phyloP scores from a whole-genome alignment of 2,888 invertebrate genomes.

The Harpalus rufipes region DNA sequence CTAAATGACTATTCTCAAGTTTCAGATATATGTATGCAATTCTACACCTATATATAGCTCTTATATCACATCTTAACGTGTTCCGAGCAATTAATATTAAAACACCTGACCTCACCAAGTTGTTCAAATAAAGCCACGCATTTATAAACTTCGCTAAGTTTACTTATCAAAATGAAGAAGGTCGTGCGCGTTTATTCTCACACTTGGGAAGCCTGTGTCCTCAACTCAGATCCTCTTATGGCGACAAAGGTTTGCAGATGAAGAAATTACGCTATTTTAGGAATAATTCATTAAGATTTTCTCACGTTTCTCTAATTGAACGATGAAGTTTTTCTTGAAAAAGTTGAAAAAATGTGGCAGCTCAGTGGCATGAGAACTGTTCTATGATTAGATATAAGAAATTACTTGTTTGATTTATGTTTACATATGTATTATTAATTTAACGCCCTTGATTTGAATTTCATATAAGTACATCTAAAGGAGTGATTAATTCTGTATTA shows the following conservation, averaged over 20 bases:
- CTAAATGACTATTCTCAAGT: constrained; percentile 31
- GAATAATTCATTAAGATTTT: constrained; percentile 10
- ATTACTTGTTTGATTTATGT: constrained; percentile 27
- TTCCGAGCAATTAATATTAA: constrained; percentile 42
- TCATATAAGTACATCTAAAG: constrained; percentile 1
- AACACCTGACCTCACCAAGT: constrained; percentile 26
- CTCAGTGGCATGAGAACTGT: constrained; percentile 30
- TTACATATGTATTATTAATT: constrained; percentile 23
- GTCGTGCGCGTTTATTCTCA: constrained; percentile 24
- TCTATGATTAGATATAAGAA: neutral
- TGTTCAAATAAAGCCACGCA: constrained; percentile 39
- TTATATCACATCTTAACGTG: constrained; percentile 30
- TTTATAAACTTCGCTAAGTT: neutral
- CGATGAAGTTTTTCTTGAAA: constrained; percentile 12
- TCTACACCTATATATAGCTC: constrained; percentile 45
- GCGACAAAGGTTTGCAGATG: constrained; percentile 18
- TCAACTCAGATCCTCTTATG: constrained; percentile 17
- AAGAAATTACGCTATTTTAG: constrained; percentile 40
- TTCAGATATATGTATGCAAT: constrained; percentile 17
- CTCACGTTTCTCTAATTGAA: constrained; percentile 43
- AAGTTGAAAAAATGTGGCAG: constrained; percentile 8
- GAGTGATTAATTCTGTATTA: constrained; percentile 14
- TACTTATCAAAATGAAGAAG: constrained; percentile 20
- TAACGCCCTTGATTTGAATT: constrained; percentile 24
- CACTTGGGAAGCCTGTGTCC: constrained; percentile 15